phyloP scores from a whole-genome alignment of 2,797 vertebrate genomes.

The Mormyrus proboscirostris region DNA sequence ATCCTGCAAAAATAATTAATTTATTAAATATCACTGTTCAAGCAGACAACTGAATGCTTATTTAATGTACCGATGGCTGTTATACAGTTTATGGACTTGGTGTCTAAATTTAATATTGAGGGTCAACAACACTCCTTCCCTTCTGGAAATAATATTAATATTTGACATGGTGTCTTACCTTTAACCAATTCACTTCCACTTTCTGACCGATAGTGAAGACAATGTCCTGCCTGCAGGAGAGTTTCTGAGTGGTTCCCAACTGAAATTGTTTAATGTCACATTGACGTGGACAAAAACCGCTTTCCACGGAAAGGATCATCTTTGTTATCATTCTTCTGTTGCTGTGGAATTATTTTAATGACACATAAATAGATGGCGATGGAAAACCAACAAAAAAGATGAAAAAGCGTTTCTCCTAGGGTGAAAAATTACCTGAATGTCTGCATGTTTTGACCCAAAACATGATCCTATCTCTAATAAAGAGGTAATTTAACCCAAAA shows the following conservation, averaged over 20 bases:
- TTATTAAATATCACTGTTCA: background rate
- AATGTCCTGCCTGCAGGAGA: background rate
- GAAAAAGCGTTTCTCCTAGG: background rate
- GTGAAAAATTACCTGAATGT: background rate
- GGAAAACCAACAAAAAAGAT: background rate
- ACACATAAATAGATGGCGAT: background rate
- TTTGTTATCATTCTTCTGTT: background rate
- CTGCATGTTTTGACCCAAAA: background rate
- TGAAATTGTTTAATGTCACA: background rate
- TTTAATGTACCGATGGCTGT: background rate
- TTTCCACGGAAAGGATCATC: constrained; percentile 5
- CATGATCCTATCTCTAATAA: background rate
- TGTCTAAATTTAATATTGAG: background rate
- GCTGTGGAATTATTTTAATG: background rate
- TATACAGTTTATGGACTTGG: background rate
- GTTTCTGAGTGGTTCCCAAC: background rate
- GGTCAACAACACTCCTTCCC: background rate
- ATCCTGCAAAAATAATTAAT: constrained; percentile 26
- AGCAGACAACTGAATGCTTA: background rate
- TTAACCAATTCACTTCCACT: constrained; percentile 20
- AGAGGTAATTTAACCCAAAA: background rate
- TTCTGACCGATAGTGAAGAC: background rate
- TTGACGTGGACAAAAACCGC: background rate
- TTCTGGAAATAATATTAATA: background rate
- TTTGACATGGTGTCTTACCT: constrained; percentile 10